Conservation (phyloP, 1,140 invertebrate species). For the Hyphantria cunea region DNA sequence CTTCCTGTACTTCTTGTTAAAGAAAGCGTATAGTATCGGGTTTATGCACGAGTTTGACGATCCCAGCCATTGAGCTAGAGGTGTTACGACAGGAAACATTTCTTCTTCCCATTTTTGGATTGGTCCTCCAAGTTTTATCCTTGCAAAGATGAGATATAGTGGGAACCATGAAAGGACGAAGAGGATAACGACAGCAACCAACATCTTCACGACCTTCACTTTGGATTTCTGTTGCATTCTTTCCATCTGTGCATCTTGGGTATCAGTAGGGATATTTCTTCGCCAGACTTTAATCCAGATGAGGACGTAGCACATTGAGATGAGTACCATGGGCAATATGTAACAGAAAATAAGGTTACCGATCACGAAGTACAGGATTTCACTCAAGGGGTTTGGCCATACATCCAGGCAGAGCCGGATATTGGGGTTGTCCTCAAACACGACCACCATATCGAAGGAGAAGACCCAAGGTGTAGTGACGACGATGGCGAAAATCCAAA, state of each 20-base stretch:
- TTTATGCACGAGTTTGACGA: conserved; percentile 98
- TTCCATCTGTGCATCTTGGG: conserved; percentile 95
- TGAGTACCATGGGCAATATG: conserved; percentile 94
- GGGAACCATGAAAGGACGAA: conserved; percentile 98
- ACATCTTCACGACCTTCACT: conserved; percentile 97
- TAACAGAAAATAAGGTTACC: conserved; percentile 96
- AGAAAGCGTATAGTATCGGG: conserved; percentile 98
- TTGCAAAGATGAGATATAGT: conserved; percentile 93
- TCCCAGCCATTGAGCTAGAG: conserved; percentile 97
- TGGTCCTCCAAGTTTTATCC: conserved; percentile 91
- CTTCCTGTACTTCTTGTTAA: conserved; percentile 97
- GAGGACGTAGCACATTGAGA: conserved; percentile 95
- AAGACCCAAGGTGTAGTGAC: conserved; percentile 95
- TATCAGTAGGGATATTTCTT: conserved; percentile 93
- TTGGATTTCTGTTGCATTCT: conserved; percentile 95
- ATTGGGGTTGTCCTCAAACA: conserved; percentile 87
- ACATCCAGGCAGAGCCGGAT: conserved; percentile 90
- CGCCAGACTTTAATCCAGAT: conserved; percentile 97
- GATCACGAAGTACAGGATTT: conserved; percentile 92
- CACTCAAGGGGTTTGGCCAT: conserved; percentile 91
- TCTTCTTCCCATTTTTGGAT: conserved; percentile 89
- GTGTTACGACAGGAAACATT: conserved; percentile 90
- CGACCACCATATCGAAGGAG: conserved; percentile 92
- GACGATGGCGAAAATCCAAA: conserved; percentile 93
- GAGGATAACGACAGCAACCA: conserved; percentile 95